Evolutionary conservation across 2,888 invertebrate genomes (phyloP), one percentile per base, ranked within the genome.

Genomic region (Lycocerus yunnanus): DNA sequence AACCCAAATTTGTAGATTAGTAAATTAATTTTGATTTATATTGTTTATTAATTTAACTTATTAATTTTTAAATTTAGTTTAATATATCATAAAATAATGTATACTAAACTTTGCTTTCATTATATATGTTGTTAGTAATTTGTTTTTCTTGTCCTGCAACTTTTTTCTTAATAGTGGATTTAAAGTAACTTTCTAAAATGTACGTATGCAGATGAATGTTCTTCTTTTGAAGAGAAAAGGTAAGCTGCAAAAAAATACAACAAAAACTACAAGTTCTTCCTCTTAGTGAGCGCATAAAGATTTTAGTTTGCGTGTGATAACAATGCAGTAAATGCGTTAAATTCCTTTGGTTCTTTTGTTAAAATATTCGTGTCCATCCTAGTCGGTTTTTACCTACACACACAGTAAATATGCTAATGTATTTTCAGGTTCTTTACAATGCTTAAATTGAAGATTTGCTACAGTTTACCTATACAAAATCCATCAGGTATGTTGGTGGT

Each of bases 331-430:
- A 72, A 68, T 68, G 72, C 68, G 68, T 72, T 63, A 72, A 68
- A 68, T 72, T 68, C 68, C n/a, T 24, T 58, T 61, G 58, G 14
- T 61, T 14, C 68, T 60, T 68, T 73, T 70, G 74, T 70, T 66
- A 74, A 43, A 68, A 68, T 69, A 69, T 66, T 43, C 61, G 15
- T 60, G 67, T 16, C 74, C 61, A 74, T 61, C 63, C 63, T 68
- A 63, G 24, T 58, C 61, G 14, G 58, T 43, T 43, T 43, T 43
- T 43, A 43, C 24, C 69, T 69, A 70, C 71, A 67, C 70, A 67
- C 74, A 68, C 71, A 66, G 66, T 20, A 70, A 74, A 70, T 74
- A 74, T 74, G 74, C 70, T 74, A 74, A 74, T 74, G 70, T 43
- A 16, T 15, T 65, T 68, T 63, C 24, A 27, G 68, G 20, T 66